Conservation (phyloP, 2,113 vertebrate genomes). For the Sclerurus mexicanus region DNA sequence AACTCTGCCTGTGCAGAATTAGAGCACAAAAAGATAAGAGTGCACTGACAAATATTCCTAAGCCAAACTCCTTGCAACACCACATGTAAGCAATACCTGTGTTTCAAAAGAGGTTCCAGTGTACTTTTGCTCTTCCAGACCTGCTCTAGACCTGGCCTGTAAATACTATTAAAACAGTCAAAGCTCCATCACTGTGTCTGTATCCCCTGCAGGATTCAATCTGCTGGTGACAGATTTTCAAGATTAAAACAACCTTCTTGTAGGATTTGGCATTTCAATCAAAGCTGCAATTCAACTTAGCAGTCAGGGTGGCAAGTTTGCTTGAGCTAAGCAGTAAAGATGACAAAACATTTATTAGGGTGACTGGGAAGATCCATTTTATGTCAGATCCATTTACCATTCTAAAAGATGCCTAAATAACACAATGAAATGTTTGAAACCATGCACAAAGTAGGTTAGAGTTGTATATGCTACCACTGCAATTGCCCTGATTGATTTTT, state of each 20-base stretch:
- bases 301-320: slow-evolving; percentile 30
- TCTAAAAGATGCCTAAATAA: slow-evolving; percentile 62
- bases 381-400: slow-evolving; percentile 73
- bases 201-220: not conserved
- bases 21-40: not conserved
- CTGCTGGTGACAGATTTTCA: not conserved
- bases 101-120: not conserved
- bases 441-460: slow-evolving; percentile 69
- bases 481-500: slow-evolving; percentile 83
- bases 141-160: not conserved
- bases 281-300: slow-evolving; percentile 3
- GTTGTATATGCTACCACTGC: slow-evolving; percentile 71
- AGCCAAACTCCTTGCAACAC: not conserved
- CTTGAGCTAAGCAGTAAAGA: slow-evolving; percentile 14
- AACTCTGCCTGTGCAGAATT: slow-evolving; percentile 53
- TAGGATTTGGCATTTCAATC: not conserved
- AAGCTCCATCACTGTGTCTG: not conserved
- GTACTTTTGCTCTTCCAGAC: slow-evolving; percentile 1
- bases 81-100: not conserved
- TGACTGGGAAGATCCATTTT: slow-evolving; percentile 6
- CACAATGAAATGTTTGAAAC: slow-evolving; percentile 51
- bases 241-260: not conserved
- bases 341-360: not conserved
- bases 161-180: not conserved
- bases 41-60: not conserved